These are phyloP conservation scores for Proteles cristata DNA, from an alignment of 2,113 vertebrate species.

Conservation along the genomic window DNA sequence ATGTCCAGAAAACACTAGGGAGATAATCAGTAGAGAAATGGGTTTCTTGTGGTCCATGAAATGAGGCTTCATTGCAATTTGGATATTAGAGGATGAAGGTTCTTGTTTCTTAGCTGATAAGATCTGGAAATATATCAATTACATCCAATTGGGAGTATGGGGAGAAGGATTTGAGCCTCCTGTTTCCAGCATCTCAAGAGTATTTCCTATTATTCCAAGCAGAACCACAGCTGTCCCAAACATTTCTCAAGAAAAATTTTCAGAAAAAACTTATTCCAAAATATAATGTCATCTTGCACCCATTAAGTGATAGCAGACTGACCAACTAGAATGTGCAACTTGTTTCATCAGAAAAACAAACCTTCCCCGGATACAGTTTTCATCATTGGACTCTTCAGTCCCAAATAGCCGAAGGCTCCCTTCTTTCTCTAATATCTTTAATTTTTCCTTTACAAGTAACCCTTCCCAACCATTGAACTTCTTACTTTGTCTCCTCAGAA, in stretches of 20 bases:
- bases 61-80: neutral
- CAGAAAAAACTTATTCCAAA: neutral
- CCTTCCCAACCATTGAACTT: neutral
- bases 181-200: neutral
- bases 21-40: neutral
- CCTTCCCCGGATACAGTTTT: neutral
- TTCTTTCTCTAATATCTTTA: neutral
- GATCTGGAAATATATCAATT: neutral
- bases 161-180: neutral
- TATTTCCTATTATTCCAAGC: neutral
- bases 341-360: conserved; percentile 50
- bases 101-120: neutral
- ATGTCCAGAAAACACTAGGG: neutral
- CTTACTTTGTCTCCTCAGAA: neutral
- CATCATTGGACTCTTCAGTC: neutral
- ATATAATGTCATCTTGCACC: neutral
- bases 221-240: neutral
- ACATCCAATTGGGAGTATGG: neutral
- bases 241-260: neutral
- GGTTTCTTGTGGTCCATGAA: neutral
- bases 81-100: neutral
- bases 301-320: neutral
- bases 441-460: neutral
- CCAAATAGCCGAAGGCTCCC: neutral
- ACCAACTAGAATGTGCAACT: neutral